Percentiles rank a stretch among this genome's conserved stretches.
Conservation (phyloP, 37 sponge, comb jelly and placozoan species). For the Axinella damicornis region DNA sequence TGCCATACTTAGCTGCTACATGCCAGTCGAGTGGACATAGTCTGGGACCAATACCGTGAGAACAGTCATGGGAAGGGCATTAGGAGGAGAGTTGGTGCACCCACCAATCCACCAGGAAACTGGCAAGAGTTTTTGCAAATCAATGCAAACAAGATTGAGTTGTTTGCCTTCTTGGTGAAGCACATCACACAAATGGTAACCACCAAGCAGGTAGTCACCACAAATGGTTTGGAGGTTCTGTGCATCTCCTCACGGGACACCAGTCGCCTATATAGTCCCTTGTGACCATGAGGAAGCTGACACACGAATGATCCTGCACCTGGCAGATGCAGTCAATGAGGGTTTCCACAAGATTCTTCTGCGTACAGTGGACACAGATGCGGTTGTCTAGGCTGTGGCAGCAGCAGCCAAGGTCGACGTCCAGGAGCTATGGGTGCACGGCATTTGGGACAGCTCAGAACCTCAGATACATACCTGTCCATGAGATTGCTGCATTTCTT, state of each 20-base stretch:
- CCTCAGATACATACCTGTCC: too few species aligned
- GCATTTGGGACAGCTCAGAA: too few species aligned
- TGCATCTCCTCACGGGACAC: neutral
- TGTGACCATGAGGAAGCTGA: slow-evolving; percentile 27
- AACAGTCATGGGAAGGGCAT: slow-evolving; percentile 28
- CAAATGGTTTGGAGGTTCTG: neutral
- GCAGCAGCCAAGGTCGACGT: neutral
- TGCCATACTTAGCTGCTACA: slow-evolving; percentile 5
- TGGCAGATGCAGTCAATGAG: slow-evolving; percentile 4
- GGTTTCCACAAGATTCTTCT: slow-evolving; percentile 17
- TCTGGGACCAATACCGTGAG: slow-evolving; percentile 17
- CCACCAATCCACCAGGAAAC: slow-evolving; percentile 9
- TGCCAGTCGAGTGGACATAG: slow-evolving; percentile 5
- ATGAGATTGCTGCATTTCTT: too few species aligned
- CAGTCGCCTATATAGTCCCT: neutral
- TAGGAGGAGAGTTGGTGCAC: slow-evolving; percentile 5
- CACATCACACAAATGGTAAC: neutral
- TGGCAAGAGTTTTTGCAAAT: slow-evolving; percentile 18
- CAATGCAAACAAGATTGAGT: slow-evolving; percentile 16
- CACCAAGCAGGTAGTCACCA: slow-evolving; percentile 3
- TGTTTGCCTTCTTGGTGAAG: neutral
- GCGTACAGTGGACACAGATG: too few species aligned
- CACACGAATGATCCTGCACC: slow-evolving; percentile 12
- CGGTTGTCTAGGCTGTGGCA: slow-evolving; percentile 30
- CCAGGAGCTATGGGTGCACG: slow-evolving; percentile 17